phyloP scores from a whole-genome alignment of 2,113 vertebrate species.

The Gopherus flavomarginatus region DNA sequence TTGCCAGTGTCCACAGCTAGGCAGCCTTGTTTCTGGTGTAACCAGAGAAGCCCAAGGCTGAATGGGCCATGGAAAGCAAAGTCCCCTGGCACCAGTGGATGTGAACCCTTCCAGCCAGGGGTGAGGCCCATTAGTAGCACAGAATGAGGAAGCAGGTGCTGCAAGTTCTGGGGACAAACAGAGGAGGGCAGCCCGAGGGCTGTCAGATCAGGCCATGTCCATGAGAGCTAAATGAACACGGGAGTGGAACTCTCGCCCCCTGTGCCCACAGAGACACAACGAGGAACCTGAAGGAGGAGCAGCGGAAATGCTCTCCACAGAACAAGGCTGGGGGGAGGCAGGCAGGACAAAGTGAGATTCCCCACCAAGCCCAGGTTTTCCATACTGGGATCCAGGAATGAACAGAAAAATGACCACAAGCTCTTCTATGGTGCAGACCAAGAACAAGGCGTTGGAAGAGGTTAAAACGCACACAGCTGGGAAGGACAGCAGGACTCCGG shows the following conservation, averaged over 20 bases:
- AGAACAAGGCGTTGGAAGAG: not conserved
- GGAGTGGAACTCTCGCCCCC: not conserved
- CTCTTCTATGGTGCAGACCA: not conserved
- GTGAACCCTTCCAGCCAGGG: not conserved
- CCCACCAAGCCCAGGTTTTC: accelerated
- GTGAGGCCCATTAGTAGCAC: not conserved
- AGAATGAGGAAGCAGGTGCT: not conserved
- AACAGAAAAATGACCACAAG: not conserved
- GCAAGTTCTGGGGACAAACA: not conserved
- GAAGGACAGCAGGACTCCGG: not conserved
- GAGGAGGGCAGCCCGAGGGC: not conserved
- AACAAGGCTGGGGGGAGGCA: not conserved
- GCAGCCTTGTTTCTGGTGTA: not conserved
- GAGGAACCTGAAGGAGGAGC: not conserved
- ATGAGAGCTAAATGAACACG: not conserved
- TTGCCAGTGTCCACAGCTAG: not conserved
- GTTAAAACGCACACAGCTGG: not conserved
- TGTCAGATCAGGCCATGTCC: not conserved
- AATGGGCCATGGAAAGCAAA: accelerated
- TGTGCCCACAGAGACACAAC: not conserved
- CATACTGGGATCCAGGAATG: not conserved
- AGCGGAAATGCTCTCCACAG: not conserved
- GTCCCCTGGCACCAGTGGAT: not conserved
- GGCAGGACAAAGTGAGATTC: not conserved
- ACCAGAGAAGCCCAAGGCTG: accelerated